phyloP scores from a whole-genome alignment of 1,140 invertebrate species.

The Tetragonula clypearis region DNA sequence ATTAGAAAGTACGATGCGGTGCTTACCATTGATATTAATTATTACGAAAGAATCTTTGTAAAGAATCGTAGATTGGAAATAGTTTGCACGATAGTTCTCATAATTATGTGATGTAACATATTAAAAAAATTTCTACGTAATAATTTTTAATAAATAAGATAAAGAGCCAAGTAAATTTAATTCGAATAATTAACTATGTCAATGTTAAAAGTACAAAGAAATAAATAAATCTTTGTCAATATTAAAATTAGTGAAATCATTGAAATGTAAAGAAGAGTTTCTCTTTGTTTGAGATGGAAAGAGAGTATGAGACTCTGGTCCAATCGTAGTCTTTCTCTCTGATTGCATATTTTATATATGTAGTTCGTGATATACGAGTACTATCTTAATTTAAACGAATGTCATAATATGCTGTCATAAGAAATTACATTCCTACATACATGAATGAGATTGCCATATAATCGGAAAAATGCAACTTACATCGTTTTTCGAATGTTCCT shows the following conservation, averaged over 20 bases:
- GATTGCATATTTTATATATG: not conserved
- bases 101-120: not conserved
- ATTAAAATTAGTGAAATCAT: not conserved
- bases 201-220: too few species aligned
- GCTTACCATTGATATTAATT: not conserved
- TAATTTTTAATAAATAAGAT: not conserved
- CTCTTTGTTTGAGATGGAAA: not conserved
- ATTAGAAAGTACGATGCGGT: constrained; percentile 14
- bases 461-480: not conserved
- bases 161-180: too few species aligned
- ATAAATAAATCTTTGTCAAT: not conserved
- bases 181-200: too few species aligned
- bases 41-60: not conserved
- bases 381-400: not conserved
- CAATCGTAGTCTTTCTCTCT: not conserved
- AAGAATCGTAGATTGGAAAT: not conserved
- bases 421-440: not conserved
- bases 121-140: too few species aligned
- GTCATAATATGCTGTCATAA: not conserved
- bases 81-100: not conserved
- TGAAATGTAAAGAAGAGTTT: not conserved
- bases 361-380: not conserved
- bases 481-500: not conserved
- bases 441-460: not conserved
- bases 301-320: not conserved